Evolutionary conservation across 2,113 vertebrate genomes (phyloP), one percentile per base, ranked within the genome.

Genomic region (Megaptera novaeangliae): DNA sequence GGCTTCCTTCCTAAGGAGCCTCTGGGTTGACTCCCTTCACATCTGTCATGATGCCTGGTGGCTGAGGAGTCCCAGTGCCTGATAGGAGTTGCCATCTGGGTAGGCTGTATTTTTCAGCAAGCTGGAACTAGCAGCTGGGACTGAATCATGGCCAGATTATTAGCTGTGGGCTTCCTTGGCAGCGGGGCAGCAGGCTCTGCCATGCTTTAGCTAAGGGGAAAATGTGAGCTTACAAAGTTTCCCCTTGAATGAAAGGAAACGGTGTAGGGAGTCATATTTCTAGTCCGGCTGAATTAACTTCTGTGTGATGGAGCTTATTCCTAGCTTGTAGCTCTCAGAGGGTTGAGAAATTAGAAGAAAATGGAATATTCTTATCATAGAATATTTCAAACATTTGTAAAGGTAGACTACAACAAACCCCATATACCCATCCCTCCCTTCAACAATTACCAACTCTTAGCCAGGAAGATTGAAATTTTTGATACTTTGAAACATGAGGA

Each of bases 11-110:
- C 74, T 12, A 1, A 36, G 39, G 9, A 84, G 46, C 41, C 46
- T 57, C 12, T 86, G 93, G 63, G 64, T 87, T 63, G 61, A 75
- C 81, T 92, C 92, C 95, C 78, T 92, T 93, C 88, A 88, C 46
- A 25, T 44, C 82, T 91, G 80, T 95, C 71, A 36, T 84, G 93
- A 91, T 34, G 75, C 20, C 80, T 78, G 44, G 80, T n/a, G 96
- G 85, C 96, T 77, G 13, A 59, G 57, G 77, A 89, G 61, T 86
- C 59, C 72, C 0, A 34, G 61, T 44, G 71, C 75, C 86, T 36
- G 44, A 34, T 27, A 69, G 84, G 71, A 63, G 57, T 34, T 83
- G n/a, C 81, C 68, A 68, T 21, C 68, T 72, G 0, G 0, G 66
- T 55, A 55, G 88, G 52, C 55, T 14, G 3, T 23, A 27, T 44